phyloP scores from a whole-genome alignment of 1,140 invertebrate genomes.

The Hypothenemus hampei region DNA sequence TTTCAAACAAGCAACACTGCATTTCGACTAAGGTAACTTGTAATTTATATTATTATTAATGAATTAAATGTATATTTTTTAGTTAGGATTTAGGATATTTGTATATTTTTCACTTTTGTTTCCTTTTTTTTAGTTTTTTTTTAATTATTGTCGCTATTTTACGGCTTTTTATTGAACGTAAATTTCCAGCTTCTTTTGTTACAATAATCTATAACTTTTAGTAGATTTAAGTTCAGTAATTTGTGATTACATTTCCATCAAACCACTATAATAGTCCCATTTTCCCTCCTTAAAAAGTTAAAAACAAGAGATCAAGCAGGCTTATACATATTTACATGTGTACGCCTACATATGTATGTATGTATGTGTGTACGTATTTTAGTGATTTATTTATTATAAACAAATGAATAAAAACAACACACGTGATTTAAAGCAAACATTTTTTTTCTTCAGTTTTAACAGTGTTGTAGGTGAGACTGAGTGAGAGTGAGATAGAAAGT shows the following conservation, averaged over 20 bases:
- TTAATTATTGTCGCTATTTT: slow-evolving; percentile 5
- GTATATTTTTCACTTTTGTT: slow-evolving; percentile 17
- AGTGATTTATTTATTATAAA: slow-evolving; percentile 21
- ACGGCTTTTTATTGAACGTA: neutral
- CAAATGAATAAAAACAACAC: slow-evolving; percentile 20
- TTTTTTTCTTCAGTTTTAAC: too few species aligned
- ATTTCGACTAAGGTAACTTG: slow-evolving; percentile 22
- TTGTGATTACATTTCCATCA: slow-evolving; percentile 25
- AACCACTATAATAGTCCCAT: too few species aligned
- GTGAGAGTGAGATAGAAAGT: too few species aligned
- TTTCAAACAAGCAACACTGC: slow-evolving; percentile 12
- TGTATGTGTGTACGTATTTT: too few species aligned
- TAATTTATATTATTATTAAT: too few species aligned
- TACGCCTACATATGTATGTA: slow-evolving; percentile 27
- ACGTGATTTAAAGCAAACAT: too few species aligned
- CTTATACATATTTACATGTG: too few species aligned
- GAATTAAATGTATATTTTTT: slow-evolving; percentile 21
- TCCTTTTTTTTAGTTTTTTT: slow-evolving; percentile 12
- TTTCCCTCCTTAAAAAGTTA: too few species aligned
- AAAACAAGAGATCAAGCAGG: too few species aligned
- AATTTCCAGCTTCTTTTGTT: slow-evolving; percentile 8
- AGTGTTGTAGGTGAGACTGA: slow-evolving; percentile 28
- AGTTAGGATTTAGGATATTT: slow-evolving; percentile 16
- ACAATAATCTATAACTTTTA: slow-evolving; percentile 4
- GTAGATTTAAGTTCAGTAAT: slow-evolving; percentile 20